A percentile compares a stretch with the other conserved stretches of the same genome.
Conservation (phyloP, 1,140 invertebrate genomes). For the Rhopalosiphum maidis region DNA sequence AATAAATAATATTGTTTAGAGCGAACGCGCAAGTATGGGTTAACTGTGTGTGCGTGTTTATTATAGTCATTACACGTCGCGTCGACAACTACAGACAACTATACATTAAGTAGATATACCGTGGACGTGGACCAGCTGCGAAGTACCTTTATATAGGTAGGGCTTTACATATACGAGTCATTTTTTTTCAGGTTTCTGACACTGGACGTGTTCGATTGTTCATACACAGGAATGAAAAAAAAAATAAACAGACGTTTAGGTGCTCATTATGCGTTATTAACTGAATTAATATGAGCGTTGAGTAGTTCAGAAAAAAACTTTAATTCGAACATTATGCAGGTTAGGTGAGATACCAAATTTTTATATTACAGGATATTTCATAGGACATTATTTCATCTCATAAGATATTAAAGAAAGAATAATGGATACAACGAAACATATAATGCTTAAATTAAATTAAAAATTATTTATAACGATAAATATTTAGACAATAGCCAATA, state of each 20-base stretch:
- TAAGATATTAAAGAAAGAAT: neutral
- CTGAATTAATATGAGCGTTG: neutral
- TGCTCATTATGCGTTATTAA: neutral
- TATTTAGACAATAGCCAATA: neutral
- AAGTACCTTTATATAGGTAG: no score
- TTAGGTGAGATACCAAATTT: neutral
- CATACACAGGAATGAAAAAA: no score
- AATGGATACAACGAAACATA: neutral
- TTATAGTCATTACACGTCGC: neutral
- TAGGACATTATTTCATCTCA: neutral
- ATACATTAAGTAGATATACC: no score
- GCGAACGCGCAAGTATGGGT: neutral
- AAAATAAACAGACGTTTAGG: neutral
- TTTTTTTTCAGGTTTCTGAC: no score
- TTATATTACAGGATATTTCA: neutral
- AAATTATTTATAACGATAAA: neutral
- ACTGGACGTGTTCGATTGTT: no score
- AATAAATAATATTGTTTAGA: neutral
- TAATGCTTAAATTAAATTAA: neutral
- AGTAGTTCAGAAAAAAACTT: neutral
- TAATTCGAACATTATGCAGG: neutral
- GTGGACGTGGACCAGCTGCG: no score
- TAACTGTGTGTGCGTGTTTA: neutral
- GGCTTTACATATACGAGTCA: no score
- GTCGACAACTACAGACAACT: neutral